Base-by-base conservation (phyloP, 2,797 vertebrate genomes). In the Selene dorsalis region DNA sequence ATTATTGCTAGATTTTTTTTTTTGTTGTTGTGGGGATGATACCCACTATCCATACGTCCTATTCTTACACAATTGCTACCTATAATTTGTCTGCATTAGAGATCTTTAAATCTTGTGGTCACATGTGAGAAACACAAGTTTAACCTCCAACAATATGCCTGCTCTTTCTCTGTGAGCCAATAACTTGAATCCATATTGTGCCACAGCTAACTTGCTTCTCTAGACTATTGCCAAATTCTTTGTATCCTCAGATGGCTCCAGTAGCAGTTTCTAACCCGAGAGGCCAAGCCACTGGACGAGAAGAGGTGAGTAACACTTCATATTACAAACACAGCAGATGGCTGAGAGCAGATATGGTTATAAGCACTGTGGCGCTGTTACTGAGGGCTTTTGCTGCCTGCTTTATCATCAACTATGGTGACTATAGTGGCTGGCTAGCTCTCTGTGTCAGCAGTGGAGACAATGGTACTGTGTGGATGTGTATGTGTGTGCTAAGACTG, bases 271-370 rank as follows among this genome's bases (percentile, higher is more conserved):
- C 68, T 70, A 77, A 87, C 76, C 90, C 88, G 82, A 48, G 62
- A 50, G 73, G 73, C 79, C 38, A n/a, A n/a, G n/a, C n/a, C n/a
- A 61, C 66, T 82, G 86, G 82, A 73, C 80, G 84, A 84, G 73
- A 78, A 90, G 87, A 82, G 69, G 77, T 78, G 83, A 87, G 77
- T 63, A 88, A 87, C 85, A 85, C 82, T 88, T 91, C 77, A 90
- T 85, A 74, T 79, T 79, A 77, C 74, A 79, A 90, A 81, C 77
- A 65, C 77, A 80, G 77, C 86, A 89, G 87, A 92, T 86, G 84
- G 77, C 76, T 60, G 75, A 73, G 77, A 75, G 79, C 68, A 82
- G 82, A 84, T 53, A 77, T 30, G 76, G 47, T 76, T 79, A 84
- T 85, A 82, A 87, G 81, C 75, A 77, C 62, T 10, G 26, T 65